phyloP scores from a whole-genome alignment of 2,113 vertebrate genomes.

The Fregata magnificens region DNA sequence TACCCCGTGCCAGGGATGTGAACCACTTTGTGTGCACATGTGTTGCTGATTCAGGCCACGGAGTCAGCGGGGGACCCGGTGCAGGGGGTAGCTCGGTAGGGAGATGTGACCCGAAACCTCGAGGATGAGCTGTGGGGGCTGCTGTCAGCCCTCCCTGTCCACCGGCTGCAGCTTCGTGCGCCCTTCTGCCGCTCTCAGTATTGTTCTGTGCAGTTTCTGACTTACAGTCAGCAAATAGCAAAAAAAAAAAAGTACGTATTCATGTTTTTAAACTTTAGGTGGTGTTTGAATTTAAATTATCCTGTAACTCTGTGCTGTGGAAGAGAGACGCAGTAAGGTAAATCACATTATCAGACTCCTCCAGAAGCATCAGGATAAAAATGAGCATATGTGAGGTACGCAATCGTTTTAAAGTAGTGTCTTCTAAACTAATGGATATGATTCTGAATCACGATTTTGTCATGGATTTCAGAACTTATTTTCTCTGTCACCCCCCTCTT shows the following conservation, averaged over 20 bases:
- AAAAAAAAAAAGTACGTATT: no score
- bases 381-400: rapidly evolving
- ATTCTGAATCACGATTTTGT: neutral
- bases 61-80: neutral
- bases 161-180: no score
- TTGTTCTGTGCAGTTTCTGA: neutral
- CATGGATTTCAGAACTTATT: neutral
- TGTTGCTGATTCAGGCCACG: no score
- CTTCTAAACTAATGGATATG: neutral
- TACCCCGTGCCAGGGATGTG: neutral
- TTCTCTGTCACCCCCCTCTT: neutral
- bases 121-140: neutral
- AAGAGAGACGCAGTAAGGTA: neutral
- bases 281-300: neutral
- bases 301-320: neutral
- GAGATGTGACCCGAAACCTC: neutral
- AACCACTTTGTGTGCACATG: neutral
- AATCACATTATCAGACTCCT: neutral
- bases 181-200: neutral
- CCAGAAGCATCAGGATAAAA: neutral
- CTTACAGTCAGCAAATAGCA: neutral
- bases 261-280: no score
- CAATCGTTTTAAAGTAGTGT: neutral
- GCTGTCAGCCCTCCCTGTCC: no score
- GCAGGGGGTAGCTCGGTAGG: neutral